phyloP scores from a whole-genome alignment of 2,113 vertebrate species.

The Neolamprologus variostigma region DNA sequence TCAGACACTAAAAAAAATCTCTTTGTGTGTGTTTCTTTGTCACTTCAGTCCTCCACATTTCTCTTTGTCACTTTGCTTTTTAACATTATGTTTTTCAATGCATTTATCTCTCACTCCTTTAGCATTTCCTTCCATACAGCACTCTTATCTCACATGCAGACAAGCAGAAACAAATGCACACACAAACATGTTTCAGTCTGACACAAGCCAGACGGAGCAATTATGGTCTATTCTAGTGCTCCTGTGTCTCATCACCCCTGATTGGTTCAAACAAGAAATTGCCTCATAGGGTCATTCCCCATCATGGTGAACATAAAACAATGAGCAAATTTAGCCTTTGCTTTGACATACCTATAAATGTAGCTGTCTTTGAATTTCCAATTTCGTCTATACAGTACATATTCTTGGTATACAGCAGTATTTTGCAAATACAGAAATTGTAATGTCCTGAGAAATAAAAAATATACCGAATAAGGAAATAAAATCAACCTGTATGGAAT shows the following conservation, averaged over 20 bases:
- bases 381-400: not conserved
- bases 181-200: not conserved
- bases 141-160: not conserved
- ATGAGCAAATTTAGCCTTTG: not conserved
- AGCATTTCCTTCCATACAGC: not conserved
- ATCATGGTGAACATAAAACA: slow-evolving; percentile 24
- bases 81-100: not conserved
- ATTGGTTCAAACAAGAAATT: slow-evolving; percentile 52
- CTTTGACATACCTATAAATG: not conserved
- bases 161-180: not conserved
- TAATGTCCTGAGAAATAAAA: not conserved
- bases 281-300: slow-evolving; percentile 32
- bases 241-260: slow-evolving; percentile 52
- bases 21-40: not conserved
- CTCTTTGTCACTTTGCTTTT: not conserved
- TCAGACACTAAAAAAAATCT: slow-evolving; percentile 2
- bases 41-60: not conserved
- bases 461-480: not conserved
- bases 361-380: not conserved
- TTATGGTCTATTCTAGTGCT: slow-evolving; percentile 28
- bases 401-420: not conserved
- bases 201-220: slow-evolving; percentile 50
- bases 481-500: not conserved
- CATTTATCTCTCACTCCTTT: not conserved
- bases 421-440: not conserved